Evolutionary conservation across 2,888 invertebrate genomes (phyloP), one percentile per base, ranked within the genome.

Genomic region (Julus scandinavius): DNA sequence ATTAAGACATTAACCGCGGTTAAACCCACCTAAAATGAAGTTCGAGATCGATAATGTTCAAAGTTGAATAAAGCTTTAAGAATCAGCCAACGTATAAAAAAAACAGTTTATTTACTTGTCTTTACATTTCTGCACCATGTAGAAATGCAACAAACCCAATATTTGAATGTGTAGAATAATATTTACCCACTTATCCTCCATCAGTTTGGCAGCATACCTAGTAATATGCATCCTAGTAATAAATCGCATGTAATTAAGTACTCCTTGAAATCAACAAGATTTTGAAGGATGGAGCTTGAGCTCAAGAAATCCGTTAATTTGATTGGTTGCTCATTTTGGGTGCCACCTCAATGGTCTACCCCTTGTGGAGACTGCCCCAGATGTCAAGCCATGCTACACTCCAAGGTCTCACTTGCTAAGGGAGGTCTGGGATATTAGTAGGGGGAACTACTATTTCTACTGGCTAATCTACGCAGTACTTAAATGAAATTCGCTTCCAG

Each of bases 111-210:
- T 72, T 72, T 72, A 9, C 29, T 72, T 72, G 72, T 72, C 72
- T 72, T 72, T 72, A 72, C 72, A 72, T 29, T 72, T 72, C 29
- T 29, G 29, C 72, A 72, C 72, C 72, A 29, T 72, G 72, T 72
- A 20, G 29, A 72, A 72, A 72, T 72, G 72, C 72, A 72, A 20
- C 72, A 72, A 72, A 72, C 72, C 72, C 72, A 72, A 72, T 72
- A 72, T 29, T 72, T 72, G 72, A 72, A 72, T 72, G 72, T 72
- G 72, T 72, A 72, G 5, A 29, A 72, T 72, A 72, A 72, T 72
- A 72, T 72, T 20, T 72, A 17, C 72, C 72, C 72, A 72, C 72
- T 72, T 72, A 72, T 72, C 72, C 72, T 72, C 29, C 72, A 20
- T 72, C 72, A 29, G 72, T 29, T 72, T 7, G 72, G 72, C 72